phyloP scores from a whole-genome alignment of 2,113 vertebrate genomes.

The Alligator sinensis region DNA sequence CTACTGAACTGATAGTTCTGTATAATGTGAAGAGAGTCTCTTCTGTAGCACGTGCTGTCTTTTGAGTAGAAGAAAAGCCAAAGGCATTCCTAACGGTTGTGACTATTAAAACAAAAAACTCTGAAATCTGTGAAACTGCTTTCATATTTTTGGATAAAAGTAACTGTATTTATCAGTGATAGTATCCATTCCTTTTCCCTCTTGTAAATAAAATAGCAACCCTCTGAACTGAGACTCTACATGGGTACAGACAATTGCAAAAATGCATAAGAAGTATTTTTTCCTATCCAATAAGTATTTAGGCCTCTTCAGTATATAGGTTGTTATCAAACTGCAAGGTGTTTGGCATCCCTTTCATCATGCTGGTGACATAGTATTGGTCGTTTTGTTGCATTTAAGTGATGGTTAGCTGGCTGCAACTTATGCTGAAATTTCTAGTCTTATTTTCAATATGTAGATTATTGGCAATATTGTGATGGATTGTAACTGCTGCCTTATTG shows the following conservation, averaged over 20 bases:
- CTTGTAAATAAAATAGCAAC: neutral
- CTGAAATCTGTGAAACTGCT: neutral
- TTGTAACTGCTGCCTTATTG: neutral
- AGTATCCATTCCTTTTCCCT: neutral
- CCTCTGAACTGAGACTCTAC: neutral
- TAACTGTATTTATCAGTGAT: neutral
- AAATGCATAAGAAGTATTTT: neutral
- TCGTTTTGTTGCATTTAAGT: neutral
- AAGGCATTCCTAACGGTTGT: no score
- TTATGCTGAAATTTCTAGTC: neutral
- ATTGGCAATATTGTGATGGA: neutral
- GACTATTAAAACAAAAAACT: neutral
- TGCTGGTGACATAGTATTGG: neutral
- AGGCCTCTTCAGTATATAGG: neutral
- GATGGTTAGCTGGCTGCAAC: constrained; percentile 9
- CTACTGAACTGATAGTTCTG: rapidly evolving
- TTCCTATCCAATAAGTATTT: neutral
- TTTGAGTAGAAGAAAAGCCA: neutral
- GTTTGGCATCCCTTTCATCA: neutral
- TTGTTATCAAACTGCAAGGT: constrained; percentile 19
- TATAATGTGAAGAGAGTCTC: neutral
- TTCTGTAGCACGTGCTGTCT: neutral
- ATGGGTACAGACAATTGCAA: neutral
- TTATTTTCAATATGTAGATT: neutral
- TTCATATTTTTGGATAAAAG: neutral